Base-by-base conservation (phyloP, 53 echinoderm and acorn worm species). In the Echinarachnius parma region DNA sequence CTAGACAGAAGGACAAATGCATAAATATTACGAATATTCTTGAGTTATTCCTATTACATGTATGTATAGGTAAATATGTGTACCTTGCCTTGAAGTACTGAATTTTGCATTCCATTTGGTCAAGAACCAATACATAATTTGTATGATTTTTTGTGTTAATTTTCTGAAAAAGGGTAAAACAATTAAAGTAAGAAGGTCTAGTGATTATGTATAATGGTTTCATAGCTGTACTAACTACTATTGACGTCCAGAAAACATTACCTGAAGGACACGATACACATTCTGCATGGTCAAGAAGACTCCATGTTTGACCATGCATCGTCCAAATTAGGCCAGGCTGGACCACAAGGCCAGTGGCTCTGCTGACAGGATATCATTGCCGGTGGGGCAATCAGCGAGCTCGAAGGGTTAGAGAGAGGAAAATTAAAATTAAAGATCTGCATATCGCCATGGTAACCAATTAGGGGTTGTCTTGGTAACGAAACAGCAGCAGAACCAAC, bases 401-500 rank as follows among this genome's bases (percentile, higher is more conserved):
- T 50, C 48, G 68, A 52, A n/a, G n/a, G n/a, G n/a, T n/a, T n/a
- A n/a, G 39, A 68, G 33, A 53, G 34, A 49, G 68, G 68, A 68
- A 68, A 68, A 68, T 68, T 68, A 52, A 68, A 68, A 68, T 68
- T 68, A 68, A 64, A 52, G 68, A 68, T 68, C 53, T 68, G 35
- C 68, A 68, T 68, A 68, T 68, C 52, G 21, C 15, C 34, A 33
- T 68, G 68, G 68, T 34, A 68, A 68, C 68, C 48, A 32, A 50
- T 68, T 50, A 68, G 21, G 33, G 49, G 68, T 68, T 19, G 68
- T 23, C 53, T 31, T 31, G 31, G 37, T 32, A 29, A 68, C 53
- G 31, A n/a, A n/a, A n/a, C n/a, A 50, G 68, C 68, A 68, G 53
- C 50, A 68, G 68, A 68, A 52, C 47, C 64, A 64, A 64, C 47